Evolutionary conservation across 2,797 vertebrate species (phyloP).

Genomic region (Pseudotriccus pelzelni): DNA sequence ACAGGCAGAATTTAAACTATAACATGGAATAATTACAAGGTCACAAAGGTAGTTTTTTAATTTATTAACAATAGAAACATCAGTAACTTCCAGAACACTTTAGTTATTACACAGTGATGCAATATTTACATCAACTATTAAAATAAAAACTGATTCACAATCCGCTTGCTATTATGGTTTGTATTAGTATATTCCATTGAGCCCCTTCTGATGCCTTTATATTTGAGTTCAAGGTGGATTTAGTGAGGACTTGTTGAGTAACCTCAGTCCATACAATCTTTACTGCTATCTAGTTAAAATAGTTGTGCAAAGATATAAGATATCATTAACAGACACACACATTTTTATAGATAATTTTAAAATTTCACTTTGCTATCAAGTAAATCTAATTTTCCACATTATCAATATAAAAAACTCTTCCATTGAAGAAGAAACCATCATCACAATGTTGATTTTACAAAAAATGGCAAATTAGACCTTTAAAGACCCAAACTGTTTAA

Average conservation of each 20-base stretch:
- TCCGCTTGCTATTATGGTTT: neutral
- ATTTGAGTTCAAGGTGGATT: neutral
- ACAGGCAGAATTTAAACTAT: neutral
- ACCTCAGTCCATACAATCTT: neutral
- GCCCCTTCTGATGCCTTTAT: neutral
- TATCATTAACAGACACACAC: neutral
- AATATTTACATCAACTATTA: neutral
- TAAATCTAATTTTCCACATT: neutral
- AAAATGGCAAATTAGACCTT: neutral
- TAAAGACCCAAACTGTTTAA: neutral
- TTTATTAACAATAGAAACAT: neutral
- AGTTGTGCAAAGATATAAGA: neutral
- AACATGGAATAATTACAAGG: neutral
- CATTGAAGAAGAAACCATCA: neutral
- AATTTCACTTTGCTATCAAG: neutral
- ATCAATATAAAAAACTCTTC: neutral
- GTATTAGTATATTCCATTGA: neutral
- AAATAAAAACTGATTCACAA: neutral
- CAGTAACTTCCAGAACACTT: neutral
- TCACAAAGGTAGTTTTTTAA: neutral
- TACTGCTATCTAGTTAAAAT: neutral
- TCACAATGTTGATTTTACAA: neutral
- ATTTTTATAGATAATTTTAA: neutral
- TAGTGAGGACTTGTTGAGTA: neutral
- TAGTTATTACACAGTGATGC: neutral